A percentile compares a stretch with the other conserved stretches of the same genome.
These are phyloP conservation scores for Polypterus senegalus DNA, from an alignment of 2,113 vertebrate genomes.

Conservation along the genomic window DNA sequence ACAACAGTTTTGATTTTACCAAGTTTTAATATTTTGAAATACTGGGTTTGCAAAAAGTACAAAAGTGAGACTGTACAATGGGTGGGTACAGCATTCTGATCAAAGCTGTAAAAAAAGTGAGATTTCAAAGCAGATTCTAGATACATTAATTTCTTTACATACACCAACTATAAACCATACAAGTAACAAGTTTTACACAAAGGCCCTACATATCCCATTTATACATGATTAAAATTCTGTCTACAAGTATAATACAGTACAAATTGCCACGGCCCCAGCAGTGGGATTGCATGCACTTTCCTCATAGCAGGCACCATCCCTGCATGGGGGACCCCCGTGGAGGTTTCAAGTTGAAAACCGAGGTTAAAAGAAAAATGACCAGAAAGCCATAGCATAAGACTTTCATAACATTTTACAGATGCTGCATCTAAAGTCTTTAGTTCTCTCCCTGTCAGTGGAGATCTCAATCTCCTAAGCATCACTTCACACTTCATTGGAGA, in stretches of 20 bases:
- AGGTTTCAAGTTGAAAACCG: constrained; percentile 26
- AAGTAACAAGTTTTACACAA: constrained; percentile 74
- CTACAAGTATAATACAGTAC: constrained; percentile 55
- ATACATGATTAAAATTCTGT: constrained; percentile 51
- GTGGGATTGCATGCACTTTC: constrained; percentile 45
- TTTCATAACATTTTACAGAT: constrained; percentile 1
- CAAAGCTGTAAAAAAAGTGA: constrained; percentile 61
- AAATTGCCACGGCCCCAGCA: constrained; percentile 43
- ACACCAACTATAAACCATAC: constrained; percentile 61
- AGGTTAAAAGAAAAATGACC: constrained; percentile 22
- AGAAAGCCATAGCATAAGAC: constrained; percentile 1
- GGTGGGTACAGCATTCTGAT: constrained; percentile 62
- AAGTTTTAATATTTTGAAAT: constrained; percentile 87
- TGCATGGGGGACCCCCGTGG: constrained; percentile 23
- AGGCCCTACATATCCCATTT: constrained; percentile 54
- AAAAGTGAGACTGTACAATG: constrained; percentile 76
- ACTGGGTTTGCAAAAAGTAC: constrained; percentile 88
- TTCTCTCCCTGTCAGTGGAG: no score
- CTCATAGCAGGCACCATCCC: constrained; percentile 25
- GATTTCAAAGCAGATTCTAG: constrained; percentile 53
- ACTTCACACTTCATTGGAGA: no score
- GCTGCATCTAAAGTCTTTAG: no score
- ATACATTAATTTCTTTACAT: constrained; percentile 43
- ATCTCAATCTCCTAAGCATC: no score
- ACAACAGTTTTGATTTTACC: constrained; percentile 41